Percentiles rank a stretch among this genome's conserved stretches.
Conservation (phyloP, 2,113 vertebrate genomes). For the Parotia lawesii region DNA sequence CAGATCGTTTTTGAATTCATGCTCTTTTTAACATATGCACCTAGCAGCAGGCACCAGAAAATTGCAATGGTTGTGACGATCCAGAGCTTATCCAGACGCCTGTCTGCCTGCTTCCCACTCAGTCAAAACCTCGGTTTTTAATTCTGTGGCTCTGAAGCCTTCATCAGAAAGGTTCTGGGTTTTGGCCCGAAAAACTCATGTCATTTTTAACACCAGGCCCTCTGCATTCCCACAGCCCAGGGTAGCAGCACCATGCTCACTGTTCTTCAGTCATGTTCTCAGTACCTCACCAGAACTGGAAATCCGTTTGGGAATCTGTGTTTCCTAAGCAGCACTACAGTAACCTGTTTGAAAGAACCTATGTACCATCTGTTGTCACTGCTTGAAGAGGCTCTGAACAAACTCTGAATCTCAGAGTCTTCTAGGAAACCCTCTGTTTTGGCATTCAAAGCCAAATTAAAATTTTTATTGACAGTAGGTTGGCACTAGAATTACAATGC, state of each 20-base stretch:
- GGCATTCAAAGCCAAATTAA: constrained; percentile 7
- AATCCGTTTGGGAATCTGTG: background rate
- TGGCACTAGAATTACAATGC: background rate
- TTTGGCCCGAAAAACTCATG: background rate
- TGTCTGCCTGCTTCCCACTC: background rate
- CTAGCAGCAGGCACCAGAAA: background rate
- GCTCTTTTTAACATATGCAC: background rate
- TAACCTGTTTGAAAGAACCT: background rate
- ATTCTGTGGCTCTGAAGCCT: background rate
- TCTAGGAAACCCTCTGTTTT: background rate
- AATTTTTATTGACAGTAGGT: background rate
- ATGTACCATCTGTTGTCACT: background rate
- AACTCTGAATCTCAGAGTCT: background rate
- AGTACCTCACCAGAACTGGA: background rate
- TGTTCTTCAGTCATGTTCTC: background rate
- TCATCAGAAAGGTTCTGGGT: background rate
- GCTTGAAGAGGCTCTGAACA: background rate
- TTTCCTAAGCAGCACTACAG: background rate
- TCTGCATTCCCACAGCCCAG: background rate
- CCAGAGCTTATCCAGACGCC: background rate
- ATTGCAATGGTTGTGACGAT: background rate
- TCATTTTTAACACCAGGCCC: background rate
- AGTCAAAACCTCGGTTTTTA: background rate
- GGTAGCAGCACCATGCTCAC: background rate
- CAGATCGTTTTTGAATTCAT: background rate